phyloP scores from a whole-genome alignment of 2,888 invertebrate genomes.

The Acleris holmiana region DNA sequence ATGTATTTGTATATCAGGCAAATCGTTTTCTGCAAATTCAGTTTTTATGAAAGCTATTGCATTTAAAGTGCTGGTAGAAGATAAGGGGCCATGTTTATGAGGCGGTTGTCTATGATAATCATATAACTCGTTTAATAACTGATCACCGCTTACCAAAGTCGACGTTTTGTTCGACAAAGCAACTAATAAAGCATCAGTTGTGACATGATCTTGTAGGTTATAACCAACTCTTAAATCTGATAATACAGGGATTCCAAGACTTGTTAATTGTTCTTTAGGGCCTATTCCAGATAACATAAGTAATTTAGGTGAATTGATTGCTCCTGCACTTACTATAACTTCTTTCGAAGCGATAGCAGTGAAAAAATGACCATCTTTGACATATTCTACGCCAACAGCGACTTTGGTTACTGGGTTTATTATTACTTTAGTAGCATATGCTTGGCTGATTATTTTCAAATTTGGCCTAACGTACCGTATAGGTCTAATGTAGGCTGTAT shows the following conservation, averaged over 20 bases:
- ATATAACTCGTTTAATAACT: constrained; percentile 70
- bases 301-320: constrained; percentile 86
- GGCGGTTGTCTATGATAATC: constrained; percentile 66
- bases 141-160: constrained; percentile 67
- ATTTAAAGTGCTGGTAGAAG: constrained; percentile 81
- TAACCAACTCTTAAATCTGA: constrained; percentile 88
- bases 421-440: constrained; percentile 83
- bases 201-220: constrained; percentile 91
- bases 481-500: constrained; percentile 87
- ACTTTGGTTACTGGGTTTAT: constrained; percentile 83
- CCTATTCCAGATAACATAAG: constrained; percentile 88
- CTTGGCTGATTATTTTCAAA: constrained; percentile 77
- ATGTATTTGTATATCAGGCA: constrained; percentile 88
- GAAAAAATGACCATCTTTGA: constrained; percentile 69
- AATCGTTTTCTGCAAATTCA: constrained; percentile 64
- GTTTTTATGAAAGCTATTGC: constrained; percentile 86
- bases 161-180: constrained; percentile 81
- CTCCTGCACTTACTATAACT: constrained; percentile 85
- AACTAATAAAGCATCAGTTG: constrained; percentile 82
- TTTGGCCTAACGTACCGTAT: constrained; percentile 82
- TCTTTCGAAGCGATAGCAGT: constrained; percentile 83
- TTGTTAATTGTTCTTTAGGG: constrained; percentile 79
- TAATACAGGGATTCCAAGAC: constrained; percentile 81
- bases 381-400: constrained; percentile 71
- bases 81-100: constrained; percentile 78